Evolutionary conservation across 2,113 vertebrate genomes (phyloP).

Genomic region (Ammodytes marinus): DNA sequence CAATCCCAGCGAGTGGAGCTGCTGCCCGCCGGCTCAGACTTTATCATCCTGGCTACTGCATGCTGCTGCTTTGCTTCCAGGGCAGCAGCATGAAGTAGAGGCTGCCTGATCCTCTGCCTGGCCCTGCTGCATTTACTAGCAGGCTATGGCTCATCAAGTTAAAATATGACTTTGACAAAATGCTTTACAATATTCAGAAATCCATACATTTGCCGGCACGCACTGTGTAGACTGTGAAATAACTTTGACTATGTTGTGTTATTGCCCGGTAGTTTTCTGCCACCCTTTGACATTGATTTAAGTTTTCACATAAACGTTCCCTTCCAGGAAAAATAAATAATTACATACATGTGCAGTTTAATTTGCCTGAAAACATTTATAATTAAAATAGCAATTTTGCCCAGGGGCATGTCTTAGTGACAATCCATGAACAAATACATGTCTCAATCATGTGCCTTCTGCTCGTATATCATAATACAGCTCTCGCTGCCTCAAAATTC

Average conservation of each 20-base stretch:
- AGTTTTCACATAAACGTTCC: neutral
- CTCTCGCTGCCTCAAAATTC: neutral
- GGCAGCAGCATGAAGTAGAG: slow-evolving; percentile 10
- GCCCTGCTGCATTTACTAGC: slow-evolving; percentile 32
- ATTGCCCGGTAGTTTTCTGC: neutral
- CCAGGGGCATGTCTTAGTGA: neutral
- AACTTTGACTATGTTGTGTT: slow-evolving; percentile 8
- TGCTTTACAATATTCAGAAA: slow-evolving; percentile 47
- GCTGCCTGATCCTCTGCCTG: slow-evolving; percentile 31
- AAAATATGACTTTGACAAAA: slow-evolving; percentile 51
- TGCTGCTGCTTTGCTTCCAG: slow-evolving; percentile 19
- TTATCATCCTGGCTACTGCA: slow-evolving; percentile 47
- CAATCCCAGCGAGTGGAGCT: slow-evolving; percentile 24
- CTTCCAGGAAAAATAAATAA: neutral
- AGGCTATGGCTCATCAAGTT: slow-evolving; percentile 52
- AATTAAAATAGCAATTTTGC: neutral
- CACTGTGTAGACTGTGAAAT: slow-evolving; percentile 14
- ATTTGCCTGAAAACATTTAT: slow-evolving; percentile 9
- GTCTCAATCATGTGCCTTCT: slow-evolving; percentile 4
- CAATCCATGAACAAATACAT: neutral
- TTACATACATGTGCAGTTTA: neutral
- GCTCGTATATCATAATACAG: slow-evolving; percentile 39
- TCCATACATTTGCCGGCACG: slow-evolving; percentile 18
- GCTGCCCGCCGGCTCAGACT: slow-evolving; percentile 57
- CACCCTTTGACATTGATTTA: slow-evolving; percentile 6